Percentiles rank a stretch among this genome's conserved stretches.
phyloP scores from a whole-genome alignment of 2,797 vertebrate genomes.

The Acipenser oxyrinchus region DNA sequence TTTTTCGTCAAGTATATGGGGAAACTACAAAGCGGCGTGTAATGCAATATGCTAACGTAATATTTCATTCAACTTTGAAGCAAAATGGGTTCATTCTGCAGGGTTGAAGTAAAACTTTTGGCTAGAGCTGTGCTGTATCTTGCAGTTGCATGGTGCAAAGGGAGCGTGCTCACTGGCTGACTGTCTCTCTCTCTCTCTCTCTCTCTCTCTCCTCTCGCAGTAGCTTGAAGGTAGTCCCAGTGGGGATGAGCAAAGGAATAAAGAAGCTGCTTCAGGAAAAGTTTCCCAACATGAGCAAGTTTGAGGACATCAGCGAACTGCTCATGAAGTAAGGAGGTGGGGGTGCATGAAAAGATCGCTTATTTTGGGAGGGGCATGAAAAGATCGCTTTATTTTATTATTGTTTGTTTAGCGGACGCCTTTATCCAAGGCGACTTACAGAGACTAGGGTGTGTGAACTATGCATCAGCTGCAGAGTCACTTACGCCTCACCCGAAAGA shows the following conservation, averaged over 20 bases:
- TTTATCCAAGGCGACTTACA: too few relatives aligned
- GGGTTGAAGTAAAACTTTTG: not conserved
- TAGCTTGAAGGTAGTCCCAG: slow-evolving; percentile 86
- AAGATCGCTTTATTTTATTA: too few relatives aligned
- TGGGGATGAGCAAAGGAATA: slow-evolving; percentile 81
- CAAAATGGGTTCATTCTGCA: not conserved
- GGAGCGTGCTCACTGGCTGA: not conserved
- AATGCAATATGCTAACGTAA: too few relatives aligned
- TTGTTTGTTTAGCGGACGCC: too few relatives aligned
- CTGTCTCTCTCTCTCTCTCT: not conserved
- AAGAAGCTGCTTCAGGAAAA: slow-evolving; percentile 90
- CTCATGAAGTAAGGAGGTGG: slow-evolving; percentile 67
- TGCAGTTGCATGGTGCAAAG: not conserved
- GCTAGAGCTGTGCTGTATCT: not conserved
- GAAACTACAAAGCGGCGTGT: too few relatives aligned
- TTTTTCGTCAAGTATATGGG: too few relatives aligned
- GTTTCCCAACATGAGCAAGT: slow-evolving; percentile 83
- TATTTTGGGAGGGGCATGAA: too few relatives aligned
- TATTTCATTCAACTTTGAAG: too few relatives aligned
- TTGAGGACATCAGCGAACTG: slow-evolving; percentile 88
- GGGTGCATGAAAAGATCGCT: too few relatives aligned
- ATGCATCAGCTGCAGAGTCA: too few relatives aligned
- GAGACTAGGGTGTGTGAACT: too few relatives aligned
- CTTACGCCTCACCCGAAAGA: too few relatives aligned
- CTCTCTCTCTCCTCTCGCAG: slow-evolving; percentile 45